A percentile compares a stretch with the other conserved stretches of the same genome.
These are phyloP conservation scores for Amitus sp. DNA, from an alignment of 2,888 invertebrate species.

Conservation along the genomic window DNA sequence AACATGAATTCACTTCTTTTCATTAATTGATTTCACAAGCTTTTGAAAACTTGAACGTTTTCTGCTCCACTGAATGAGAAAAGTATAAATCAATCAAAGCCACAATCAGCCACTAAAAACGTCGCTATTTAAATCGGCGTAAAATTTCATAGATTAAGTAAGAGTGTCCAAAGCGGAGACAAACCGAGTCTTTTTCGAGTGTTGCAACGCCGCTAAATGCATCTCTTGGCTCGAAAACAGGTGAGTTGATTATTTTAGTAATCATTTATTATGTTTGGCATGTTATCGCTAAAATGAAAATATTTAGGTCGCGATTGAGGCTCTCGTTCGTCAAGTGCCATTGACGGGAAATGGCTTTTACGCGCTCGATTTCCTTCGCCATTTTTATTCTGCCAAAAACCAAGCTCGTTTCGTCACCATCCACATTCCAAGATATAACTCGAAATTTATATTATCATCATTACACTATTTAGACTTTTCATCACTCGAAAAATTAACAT, in stretches of 20 bases:
- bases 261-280: conserved; percentile 62
- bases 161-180: conserved; percentile 34
- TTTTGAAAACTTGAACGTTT: not conserved
- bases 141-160: conserved; percentile 23
- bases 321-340: conserved; percentile 32
- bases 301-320: conserved; percentile 45
- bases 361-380: no score
- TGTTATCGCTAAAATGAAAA: conserved; percentile 46
- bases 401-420: no score
- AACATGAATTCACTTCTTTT: no score
- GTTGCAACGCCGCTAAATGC: conserved; percentile 58
- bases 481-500: no score
- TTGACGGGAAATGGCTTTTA: conserved; percentile 15
- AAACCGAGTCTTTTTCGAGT: conserved; percentile 47
- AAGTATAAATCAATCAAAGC: no score
- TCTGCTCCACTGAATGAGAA: no score
- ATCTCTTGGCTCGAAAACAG: conserved; percentile 59
- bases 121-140: not conserved
- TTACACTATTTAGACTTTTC: no score
- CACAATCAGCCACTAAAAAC: no score
- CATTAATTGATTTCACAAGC: no score
- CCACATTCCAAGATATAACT: no score
- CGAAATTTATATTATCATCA: no score
- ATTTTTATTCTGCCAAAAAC: no score
- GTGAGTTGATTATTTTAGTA: conserved; percentile 59